These are phyloP conservation scores for Ichneumoninae sp. DNA, from an alignment of 2,888 invertebrate genomes.

Conservation along the genomic window DNA sequence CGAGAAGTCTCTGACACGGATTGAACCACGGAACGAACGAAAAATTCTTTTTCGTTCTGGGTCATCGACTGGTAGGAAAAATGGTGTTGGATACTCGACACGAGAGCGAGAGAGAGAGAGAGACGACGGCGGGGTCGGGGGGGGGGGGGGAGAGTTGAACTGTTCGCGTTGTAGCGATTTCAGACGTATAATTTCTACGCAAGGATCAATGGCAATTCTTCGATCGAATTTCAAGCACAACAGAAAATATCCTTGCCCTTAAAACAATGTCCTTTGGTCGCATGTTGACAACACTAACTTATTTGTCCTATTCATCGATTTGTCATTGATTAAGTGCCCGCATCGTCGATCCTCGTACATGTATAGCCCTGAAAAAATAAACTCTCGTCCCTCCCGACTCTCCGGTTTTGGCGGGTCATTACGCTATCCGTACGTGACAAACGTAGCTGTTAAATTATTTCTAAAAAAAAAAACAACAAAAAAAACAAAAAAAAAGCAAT, in stretches of 20 bases:
- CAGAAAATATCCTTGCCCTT: constrained; percentile 49
- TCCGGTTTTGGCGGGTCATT: constrained; percentile 43
- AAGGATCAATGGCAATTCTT: constrained; percentile 22
- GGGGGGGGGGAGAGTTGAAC: neutral
- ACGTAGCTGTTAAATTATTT: constrained; percentile 66
- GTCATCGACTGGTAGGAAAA: constrained; percentile 49
- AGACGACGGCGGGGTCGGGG: neutral
- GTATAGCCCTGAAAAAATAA: constrained; percentile 56
- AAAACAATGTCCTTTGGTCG: constrained; percentile 48
- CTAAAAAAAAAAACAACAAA: constrained; percentile 44
- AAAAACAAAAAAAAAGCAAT: constrained; percentile 45
- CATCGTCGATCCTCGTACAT: constrained; percentile 58
- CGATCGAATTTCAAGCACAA: constrained; percentile 54
- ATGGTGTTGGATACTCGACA: constrained; percentile 31
- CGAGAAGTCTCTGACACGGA: constrained; percentile 28
- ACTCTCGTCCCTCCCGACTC: constrained; percentile 1
- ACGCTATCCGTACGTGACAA: constrained; percentile 45
- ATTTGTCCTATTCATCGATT: constrained; percentile 66
- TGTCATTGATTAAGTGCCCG: constrained; percentile 43
- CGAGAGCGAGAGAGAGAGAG: neutral
- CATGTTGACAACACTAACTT: constrained; percentile 64
- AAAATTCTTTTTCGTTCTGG: constrained; percentile 47
- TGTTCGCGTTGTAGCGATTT: constrained; percentile 63
- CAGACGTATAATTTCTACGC: constrained; percentile 46
- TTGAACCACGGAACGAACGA: neutral